Base-by-base conservation (phyloP, 2,888 invertebrate genomes). In the Epinotia demarniana region DNA sequence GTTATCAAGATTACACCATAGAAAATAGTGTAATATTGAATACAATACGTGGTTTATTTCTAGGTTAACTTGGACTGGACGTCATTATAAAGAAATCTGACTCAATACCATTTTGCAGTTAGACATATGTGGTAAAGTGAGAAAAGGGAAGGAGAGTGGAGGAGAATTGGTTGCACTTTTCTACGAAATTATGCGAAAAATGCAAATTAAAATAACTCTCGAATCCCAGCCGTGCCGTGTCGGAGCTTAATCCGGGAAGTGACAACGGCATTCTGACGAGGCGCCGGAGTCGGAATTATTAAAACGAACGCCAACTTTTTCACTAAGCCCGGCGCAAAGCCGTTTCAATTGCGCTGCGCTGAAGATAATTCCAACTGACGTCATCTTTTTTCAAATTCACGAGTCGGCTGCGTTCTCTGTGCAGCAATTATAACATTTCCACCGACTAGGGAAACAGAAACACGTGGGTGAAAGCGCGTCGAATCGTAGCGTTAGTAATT, bases 241-340 rank as follows among this genome's bases (percentile, higher is more conserved):
- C 92, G 90, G 89, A 87, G 92, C 93, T 93, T 93, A 94, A 93
- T 93, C 93, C 93, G 86, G 92, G 93, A 93, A 93, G 94, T 93
- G 94, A 94, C 94, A 93, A 93, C 94, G 93, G 93, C 92, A 93
- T 94, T 93, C 93, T 93, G 93, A 92, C 93, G 93, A 93, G 94
- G 94, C 93, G 94, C 93, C 93, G 92, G 92, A 90, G 92, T 92
- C 89, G 91, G 93, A 93, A 93, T 94, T 93, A 93, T 94, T 93
- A 94, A 94, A 94, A 93, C 93, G 94, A 93, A 93, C 93, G 93
- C 93, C 93, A 94, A 93, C 93, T 94, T 94, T 94, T 94, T 93
- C 92, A 92, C 92, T 93, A 92, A 93, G 93, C 93, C 90, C 90
- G 92, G 92, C 92, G 92, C 93, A 94, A 94, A 94, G 94, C 94